Evolutionary conservation across 2,797 vertebrate species (phyloP).

Genomic region (Dallia pectoralis): DNA sequence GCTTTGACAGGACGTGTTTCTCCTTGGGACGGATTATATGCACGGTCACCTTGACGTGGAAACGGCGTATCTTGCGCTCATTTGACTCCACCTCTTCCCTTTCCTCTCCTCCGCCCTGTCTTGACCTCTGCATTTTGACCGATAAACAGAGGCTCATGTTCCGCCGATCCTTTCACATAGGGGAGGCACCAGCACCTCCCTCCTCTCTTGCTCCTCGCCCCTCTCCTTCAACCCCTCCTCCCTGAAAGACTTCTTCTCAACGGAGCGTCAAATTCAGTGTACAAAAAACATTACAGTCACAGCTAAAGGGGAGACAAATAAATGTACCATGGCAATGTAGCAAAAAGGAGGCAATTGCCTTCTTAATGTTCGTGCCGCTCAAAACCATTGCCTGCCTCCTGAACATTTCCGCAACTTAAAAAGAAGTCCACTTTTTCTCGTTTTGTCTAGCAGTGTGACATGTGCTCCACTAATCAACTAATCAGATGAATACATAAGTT

Average conservation of each 20-base stretch:
- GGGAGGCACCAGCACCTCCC: neutral
- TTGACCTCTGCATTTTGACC: too few relatives aligned
- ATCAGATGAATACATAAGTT: constrained; percentile 18
- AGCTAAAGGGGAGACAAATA: neutral
- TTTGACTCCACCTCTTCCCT: neutral
- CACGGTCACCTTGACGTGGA: neutral
- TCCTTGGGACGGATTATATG: neutral
- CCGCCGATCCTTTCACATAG: neutral
- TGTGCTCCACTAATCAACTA: constrained; percentile 22
- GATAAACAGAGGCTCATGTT: neutral
- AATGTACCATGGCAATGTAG: neutral
- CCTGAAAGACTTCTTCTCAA: neutral
- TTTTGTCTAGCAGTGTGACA: constrained; percentile 11
- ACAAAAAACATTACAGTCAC: neutral
- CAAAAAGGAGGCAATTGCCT: neutral
- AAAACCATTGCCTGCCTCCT: neutral
- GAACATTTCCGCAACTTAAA: neutral
- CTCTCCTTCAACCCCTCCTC: neutral
- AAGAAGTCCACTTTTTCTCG: neutral
- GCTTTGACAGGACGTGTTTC: neutral
- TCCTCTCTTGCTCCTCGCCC: too few relatives aligned
- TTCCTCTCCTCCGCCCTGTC: too few relatives aligned
- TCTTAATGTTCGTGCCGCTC: neutral
- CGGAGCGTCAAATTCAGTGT: neutral
- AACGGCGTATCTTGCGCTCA: neutral